Conservation (phyloP, 1,140 invertebrate genomes). For the Saxidomus purpurata region DNA sequence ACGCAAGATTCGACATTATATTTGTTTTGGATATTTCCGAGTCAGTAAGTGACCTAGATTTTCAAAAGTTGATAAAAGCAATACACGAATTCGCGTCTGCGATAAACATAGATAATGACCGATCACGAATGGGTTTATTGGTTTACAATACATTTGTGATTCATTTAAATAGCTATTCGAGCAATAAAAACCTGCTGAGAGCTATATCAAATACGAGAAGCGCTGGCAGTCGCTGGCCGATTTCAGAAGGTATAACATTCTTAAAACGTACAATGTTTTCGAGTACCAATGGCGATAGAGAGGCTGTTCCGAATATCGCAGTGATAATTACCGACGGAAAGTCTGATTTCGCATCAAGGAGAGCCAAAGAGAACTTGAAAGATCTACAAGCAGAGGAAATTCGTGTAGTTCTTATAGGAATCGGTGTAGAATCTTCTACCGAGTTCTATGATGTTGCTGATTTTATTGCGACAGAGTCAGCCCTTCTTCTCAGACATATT, state of each 20-base stretch:
- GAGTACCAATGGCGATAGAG: slow-evolving; percentile 6
- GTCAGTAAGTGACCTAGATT: neutral
- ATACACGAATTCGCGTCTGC: slow-evolving; percentile 2
- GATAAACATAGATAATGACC: neutral
- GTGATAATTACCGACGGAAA: slow-evolving; percentile 52
- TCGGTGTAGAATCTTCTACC: neutral
- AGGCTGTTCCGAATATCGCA: slow-evolving; percentile 17
- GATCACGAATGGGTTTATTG: neutral
- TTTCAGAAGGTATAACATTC: neutral
- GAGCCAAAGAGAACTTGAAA: neutral
- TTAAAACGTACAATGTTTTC: slow-evolving; percentile 23
- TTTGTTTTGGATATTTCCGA: slow-evolving; percentile 34
- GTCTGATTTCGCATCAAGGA: slow-evolving; percentile 17
- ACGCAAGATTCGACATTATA: slow-evolving; percentile 9
- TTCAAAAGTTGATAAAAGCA: slow-evolving; percentile 13
- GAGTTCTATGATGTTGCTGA: slow-evolving; percentile 38
- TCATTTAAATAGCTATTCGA: slow-evolving; percentile 32
- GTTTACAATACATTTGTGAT: neutral
- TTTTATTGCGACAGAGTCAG: slow-evolving; percentile 19
- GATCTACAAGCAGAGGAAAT: neutral
- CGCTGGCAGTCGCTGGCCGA: no score
- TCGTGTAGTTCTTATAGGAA: neutral
- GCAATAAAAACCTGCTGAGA: neutral
- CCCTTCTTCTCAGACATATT: slow-evolving; percentile 23
- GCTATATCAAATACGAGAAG: neutral